Base-by-base conservation (phyloP, 2,888 invertebrate genomes). In the Spodoptera exigua region DNA sequence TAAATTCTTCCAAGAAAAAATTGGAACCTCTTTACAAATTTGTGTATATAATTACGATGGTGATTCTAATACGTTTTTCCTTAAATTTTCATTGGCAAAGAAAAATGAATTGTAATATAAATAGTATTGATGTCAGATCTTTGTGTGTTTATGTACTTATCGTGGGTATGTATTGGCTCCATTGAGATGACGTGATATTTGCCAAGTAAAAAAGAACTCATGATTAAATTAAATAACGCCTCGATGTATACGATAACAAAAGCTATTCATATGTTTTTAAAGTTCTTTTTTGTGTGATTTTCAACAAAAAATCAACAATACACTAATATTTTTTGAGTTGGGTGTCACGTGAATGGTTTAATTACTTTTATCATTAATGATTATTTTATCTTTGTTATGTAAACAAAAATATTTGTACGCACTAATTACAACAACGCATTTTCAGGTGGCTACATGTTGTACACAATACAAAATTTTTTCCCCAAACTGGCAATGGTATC, bases 401-500 rank as follows among this genome's bases (percentile, higher is more conserved):
- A 45, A 55, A 53, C 60, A 68, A 51, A 47, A 63, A 45, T 9
- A 35, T 9, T 63, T 17, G 12, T 16, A 4, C 36, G 7, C 34
- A 45, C 2, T n/a, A 44, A 46, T 49, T 37, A 16, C 48, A 36
- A 43, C 27, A 14, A 3, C 48, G 27, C 13, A 53, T 64, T 55
- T 37, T 45, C 43, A 51, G n/a, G 40, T 36, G 34, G 39, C 41
- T 10, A 39, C 39, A 39, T n/a, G 17, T 39, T 14, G 5, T 21
- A 45, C 39, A 62, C 27, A 59, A 58, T 36, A 40, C 14, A 47
- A 48, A 58, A 62, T n/a, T n/a, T n/a, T 46, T 37, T 17, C 41
- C 17, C 7, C n/a, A 43, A 56, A 39, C 45, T 53, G 2, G 67
- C 64, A 68, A 67, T 52, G 68, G 58, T 66, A 56, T 49, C 73